Percentiles rank a stretch among this genome's conserved stretches.
Evolutionary conservation across 2,797 vertebrate genomes (phyloP).

Genomic region (Alfaro cultratus): DNA sequence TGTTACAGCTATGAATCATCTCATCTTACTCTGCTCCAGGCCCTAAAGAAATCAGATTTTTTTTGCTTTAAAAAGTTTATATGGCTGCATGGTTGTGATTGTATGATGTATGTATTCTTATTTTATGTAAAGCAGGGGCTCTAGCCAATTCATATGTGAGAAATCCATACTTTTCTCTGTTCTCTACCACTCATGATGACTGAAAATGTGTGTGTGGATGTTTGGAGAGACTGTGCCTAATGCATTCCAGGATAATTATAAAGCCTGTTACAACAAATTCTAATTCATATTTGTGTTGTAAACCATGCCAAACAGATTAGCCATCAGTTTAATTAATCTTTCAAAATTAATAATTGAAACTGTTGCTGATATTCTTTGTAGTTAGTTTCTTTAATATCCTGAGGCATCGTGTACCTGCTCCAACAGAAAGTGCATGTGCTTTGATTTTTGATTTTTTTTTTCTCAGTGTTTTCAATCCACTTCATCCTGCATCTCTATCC

Average conservation of each 20-base stretch:
- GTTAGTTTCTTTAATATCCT: not conserved
- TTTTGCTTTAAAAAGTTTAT: not conserved
- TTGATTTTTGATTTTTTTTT: not conserved
- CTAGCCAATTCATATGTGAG: not conserved
- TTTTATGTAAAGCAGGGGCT: not conserved
- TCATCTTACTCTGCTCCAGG: not conserved
- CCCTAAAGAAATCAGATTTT: not conserved
- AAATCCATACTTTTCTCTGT: constrained; percentile 13
- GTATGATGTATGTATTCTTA: not conserved
- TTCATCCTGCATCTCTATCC: not conserved
- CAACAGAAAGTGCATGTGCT: not conserved
- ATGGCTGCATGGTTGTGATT: not conserved
- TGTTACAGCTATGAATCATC: constrained; percentile 30
- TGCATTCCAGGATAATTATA: not conserved
- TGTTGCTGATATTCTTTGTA: not conserved
- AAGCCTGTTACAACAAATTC: not conserved
- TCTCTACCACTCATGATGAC: not conserved
- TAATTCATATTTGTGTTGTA: not conserved
- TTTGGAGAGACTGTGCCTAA: not conserved
- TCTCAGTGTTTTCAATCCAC: not conserved
- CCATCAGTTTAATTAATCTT: not conserved
- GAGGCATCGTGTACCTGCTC: not conserved
- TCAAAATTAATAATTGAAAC: not conserved
- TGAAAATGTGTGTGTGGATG: not conserved
- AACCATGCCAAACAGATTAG: not conserved